Conservation (phyloP, 2,113 vertebrate genomes). For the Odontophorus gujanensis region DNA sequence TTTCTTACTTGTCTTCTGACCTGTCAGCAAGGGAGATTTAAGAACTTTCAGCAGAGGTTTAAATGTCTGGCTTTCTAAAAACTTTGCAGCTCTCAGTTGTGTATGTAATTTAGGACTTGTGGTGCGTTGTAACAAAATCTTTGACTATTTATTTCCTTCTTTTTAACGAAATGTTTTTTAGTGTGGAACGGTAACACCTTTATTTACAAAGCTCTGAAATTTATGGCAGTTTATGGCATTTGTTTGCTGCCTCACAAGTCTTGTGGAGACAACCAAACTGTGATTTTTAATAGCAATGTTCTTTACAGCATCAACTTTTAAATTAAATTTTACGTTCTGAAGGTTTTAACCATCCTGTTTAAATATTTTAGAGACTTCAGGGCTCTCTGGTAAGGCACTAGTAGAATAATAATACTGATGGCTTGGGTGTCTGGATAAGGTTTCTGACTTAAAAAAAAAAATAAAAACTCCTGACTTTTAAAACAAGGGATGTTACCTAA, state of each 20-base stretch:
- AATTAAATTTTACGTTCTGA: not conserved
- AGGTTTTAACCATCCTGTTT: not conserved
- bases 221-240: not conserved
- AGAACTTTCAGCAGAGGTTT: conserved; percentile 17
- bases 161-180: not conserved
- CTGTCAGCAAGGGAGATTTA: conserved; percentile 52
- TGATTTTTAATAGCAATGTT: not conserved
- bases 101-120: not conserved
- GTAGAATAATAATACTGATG: not conserved
- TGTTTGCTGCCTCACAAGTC: not conserved
- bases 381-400: not conserved
- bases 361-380: not conserved
- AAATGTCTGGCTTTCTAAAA: conserved; percentile 28
- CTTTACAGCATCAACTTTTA: not conserved
- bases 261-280: not conserved
- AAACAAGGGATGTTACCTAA: not conserved
- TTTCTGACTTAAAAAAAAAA: not conserved
- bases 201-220: not conserved
- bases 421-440: not conserved
- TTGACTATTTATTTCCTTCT: not conserved
- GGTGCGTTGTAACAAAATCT: not conserved
- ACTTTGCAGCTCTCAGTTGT: not conserved
- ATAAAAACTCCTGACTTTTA: not conserved
- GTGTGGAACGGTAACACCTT: not conserved
- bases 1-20: conserved; percentile 25